Conservation (phyloP, 2,113 vertebrate species). For the Regulus satrapa region DNA sequence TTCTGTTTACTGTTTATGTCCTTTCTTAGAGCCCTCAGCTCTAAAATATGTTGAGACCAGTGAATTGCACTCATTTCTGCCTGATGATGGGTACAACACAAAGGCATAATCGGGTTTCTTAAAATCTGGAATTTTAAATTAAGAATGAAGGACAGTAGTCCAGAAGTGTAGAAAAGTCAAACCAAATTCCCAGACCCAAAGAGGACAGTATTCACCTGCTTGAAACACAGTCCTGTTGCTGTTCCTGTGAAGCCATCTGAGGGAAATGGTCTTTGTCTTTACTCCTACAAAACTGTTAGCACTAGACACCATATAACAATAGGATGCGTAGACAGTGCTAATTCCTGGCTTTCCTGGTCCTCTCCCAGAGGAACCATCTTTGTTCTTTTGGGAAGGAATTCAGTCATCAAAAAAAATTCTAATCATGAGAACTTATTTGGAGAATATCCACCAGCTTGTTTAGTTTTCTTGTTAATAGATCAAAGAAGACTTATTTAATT, state of each 20-base stretch:
- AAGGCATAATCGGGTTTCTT: neutral
- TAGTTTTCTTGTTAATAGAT: slow-evolving; percentile 15
- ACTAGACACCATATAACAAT: neutral
- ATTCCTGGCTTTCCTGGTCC: slow-evolving; percentile 14
- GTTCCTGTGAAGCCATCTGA: neutral
- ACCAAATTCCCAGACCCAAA: neutral
- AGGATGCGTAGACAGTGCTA: neutral
- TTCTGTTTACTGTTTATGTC: neutral
- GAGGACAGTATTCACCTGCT: neutral
- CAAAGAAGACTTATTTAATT: slow-evolving; percentile 1
- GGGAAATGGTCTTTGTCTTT: neutral
- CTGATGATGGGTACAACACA: neutral
- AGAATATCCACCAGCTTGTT: slow-evolving; percentile 19
- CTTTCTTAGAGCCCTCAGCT: neutral
- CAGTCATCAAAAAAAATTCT: neutral
- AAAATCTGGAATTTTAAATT: neutral
- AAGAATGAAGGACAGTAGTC: neutral
- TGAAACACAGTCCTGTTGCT: neutral
- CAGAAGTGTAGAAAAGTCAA: neutral
- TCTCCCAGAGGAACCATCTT: neutral
- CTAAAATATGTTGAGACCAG: neutral
- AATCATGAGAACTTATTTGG: neutral
- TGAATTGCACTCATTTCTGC: neutral
- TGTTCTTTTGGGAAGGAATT: slow-evolving; percentile 22
- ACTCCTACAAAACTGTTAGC: neutral